Percentiles rank a stretch among this genome's conserved stretches.
Conservation (phyloP, 2,888 invertebrate species). For the Drosophila nr. medialis region DNA sequence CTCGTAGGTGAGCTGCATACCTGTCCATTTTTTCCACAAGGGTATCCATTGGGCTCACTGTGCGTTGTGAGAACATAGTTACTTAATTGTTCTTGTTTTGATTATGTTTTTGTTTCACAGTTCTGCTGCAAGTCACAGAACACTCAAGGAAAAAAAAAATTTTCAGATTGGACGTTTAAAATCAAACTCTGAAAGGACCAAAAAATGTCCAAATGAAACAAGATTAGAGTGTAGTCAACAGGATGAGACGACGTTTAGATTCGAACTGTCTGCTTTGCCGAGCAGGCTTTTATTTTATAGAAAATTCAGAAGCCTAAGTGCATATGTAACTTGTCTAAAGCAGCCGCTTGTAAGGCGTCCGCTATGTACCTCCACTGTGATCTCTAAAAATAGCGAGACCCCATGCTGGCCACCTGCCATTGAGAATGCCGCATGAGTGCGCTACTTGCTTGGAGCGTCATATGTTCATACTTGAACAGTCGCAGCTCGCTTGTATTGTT, state of each 20-base stretch:
- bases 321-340: not conserved
- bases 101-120: not conserved
- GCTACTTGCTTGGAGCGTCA: not conserved
- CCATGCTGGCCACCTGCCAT: not conserved
- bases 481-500: not conserved
- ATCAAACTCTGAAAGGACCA: not conserved
- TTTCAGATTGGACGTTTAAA: not conserved
- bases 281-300: not conserved
- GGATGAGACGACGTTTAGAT: not conserved
- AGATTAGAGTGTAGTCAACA: not conserved
- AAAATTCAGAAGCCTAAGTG: not conserved
- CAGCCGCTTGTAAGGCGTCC: not conserved
- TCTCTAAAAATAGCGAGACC: not conserved
- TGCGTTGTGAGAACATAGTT: not conserved
- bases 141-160: not conserved
- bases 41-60: not conserved
- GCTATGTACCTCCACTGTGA: not conserved
- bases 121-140: not conserved
- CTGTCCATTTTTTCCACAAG: too few relatives aligned
- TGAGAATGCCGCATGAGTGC: not conserved
- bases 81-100: not conserved
- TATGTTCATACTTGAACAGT: not conserved
- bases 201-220: not conserved
- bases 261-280: not conserved
- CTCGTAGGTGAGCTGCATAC: too few relatives aligned